A percentile compares a stretch with the other conserved stretches of the same genome.
phyloP scores from a whole-genome alignment of 2,797 vertebrate genomes.

The Smutsia temminckii region DNA sequence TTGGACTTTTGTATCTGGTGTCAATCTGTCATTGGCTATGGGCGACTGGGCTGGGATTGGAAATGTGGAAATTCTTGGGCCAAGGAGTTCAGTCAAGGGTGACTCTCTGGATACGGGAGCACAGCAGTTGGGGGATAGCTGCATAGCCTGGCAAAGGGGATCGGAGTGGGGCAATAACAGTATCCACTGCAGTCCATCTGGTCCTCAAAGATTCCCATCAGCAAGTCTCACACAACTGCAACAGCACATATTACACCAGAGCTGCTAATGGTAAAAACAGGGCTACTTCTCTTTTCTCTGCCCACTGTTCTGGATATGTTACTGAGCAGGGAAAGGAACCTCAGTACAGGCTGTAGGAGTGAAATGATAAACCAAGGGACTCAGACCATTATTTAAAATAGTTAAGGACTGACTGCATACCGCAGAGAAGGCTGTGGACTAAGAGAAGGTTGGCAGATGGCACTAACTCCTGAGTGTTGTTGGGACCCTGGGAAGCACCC shows the following conservation, averaged over 20 bases:
- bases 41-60: neutral
- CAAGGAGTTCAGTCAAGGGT: neutral
- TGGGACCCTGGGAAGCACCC: neutral
- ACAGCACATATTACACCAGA: neutral
- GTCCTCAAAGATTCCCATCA: neutral
- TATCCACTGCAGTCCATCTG: neutral
- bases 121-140: neutral
- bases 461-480: neutral
- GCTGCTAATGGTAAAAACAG: neutral
- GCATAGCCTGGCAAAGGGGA: neutral
- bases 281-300: neutral
- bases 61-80: neutral
- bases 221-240: neutral
- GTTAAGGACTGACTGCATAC: neutral
- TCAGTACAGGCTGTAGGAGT: neutral
- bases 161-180: neutral
- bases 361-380: neutral
- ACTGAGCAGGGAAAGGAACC: neutral
- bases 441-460: neutral
- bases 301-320: neutral
- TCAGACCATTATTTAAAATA: neutral
- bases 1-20: neutral
- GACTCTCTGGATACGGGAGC: neutral
- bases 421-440: neutral
- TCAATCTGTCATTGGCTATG: neutral